Evolutionary conservation across 2,888 invertebrate species (phyloP).

Genomic region (Homarus gammarus): DNA sequence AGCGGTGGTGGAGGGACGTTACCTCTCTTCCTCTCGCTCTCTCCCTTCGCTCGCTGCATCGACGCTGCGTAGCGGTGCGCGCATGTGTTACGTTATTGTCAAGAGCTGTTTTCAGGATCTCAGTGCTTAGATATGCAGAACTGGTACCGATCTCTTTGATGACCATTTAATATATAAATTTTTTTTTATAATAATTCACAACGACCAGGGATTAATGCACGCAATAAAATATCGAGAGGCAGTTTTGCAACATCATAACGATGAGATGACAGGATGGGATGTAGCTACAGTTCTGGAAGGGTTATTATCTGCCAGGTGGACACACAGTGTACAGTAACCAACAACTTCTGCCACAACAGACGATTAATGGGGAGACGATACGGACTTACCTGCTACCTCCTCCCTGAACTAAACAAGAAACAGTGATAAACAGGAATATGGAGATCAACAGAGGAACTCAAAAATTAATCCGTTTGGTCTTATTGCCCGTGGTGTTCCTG

Average conservation of each 20-base stretch:
- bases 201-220: too few species aligned
- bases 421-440: background rate
- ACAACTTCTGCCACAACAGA: too few species aligned
- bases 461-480: background rate
- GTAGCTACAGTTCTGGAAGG: too few species aligned
- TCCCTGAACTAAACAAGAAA: background rate
- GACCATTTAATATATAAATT: too few species aligned
- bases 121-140: background rate
- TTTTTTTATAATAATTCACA: too few species aligned
- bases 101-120: background rate
- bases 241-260: too few species aligned
- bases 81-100: background rate
- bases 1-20: constrained; percentile 26
- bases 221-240: too few species aligned
- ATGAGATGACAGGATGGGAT: background rate
- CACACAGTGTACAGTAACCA: too few species aligned
- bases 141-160: background rate
- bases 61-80: background rate
- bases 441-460: constrained; percentile 25
- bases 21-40: constrained; percentile 5
- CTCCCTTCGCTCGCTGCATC: background rate
- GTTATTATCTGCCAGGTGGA: background rate
- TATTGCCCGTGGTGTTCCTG: constrained; percentile 10
- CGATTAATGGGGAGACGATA: too few species aligned
- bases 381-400: background rate